Evolutionary conservation across 2,797 vertebrate species (phyloP), one percentile per base, ranked within the genome.

Genomic region (Gallinago stenura): DNA sequence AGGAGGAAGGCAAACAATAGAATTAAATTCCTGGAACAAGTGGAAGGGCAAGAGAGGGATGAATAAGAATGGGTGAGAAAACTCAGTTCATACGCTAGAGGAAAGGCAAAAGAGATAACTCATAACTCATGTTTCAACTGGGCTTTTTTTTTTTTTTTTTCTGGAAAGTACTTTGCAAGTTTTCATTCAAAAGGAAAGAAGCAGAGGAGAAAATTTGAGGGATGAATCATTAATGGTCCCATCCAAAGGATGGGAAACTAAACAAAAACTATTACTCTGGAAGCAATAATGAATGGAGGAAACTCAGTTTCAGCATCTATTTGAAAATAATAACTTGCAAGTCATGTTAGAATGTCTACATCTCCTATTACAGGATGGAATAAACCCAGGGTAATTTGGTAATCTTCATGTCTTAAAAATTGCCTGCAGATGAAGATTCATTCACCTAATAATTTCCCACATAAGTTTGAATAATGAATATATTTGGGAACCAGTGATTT

Each of bases 401-500:
- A 83, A 71, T 78, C 15, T 86, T 60, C 10, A 70, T 53, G 61
- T 75, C n/a, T 77, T 91, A 64, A 91, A 91, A 81, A 51, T 6
- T 71, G 24, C 21, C 26, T 53, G 41, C 20, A 75, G 45, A 57
- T 83, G 17, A 93, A 81, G 61, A 89, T 58, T 73, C 60, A 85
- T 77, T 87, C 48, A 73, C 39, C 28, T 62, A 70, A 66, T 51
- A 83, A 64, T 57, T 58, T 83, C 37, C 20, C 41, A 75, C 33
- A 30, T 62, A 61, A 78, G 7, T 71, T 12, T 70, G 25, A 91
- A 64, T 83, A 89, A 85, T 64, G 1, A 87, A 41, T 64, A 8
- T 70, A 7, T 64, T 80, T 90, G 51, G 91, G 76, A 95, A 57
- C 8, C 6, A 87, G 25, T 37, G 24, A 95, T 57, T 83, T 89